Base-by-base conservation (phyloP, 2,888 invertebrate species). In the Folsomia candida region DNA sequence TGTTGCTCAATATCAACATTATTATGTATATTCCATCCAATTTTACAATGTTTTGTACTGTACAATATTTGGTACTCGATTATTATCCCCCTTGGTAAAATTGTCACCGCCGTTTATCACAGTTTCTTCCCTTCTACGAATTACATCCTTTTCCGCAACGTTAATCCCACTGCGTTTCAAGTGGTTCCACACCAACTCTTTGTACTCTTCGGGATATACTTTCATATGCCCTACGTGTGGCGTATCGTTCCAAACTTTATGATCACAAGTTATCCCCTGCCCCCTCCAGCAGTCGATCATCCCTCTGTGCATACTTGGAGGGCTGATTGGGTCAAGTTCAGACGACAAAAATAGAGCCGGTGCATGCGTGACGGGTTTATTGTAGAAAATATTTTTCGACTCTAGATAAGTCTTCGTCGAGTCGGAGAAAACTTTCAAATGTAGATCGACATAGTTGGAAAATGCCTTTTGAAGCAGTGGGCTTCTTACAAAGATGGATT, bases 341-440 rank as follows among this genome's bases (percentile, higher is more conserved):
- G 76, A 76, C 65, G 91, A 85, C 65, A 92, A 85, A 82, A 93
- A 88, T 74, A 93, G 84, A 1, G 91, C 89, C 1, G 95, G 95
- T 51, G 89, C 87, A n/a, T n/a, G n/a, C 74, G 85, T 87, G 65
- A 93, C 87, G 67, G 89, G 83, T 81, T 90, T 91, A 3, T 89
- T 88, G 82, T 93, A 91, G 85, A 93, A 94, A 84, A 91, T 87
- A 82, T 91, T 90, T 80, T 92, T 92, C 18, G 93, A 90, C 69
- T 90, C 86, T 80, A 92, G 87, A 83, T 94, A 95, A 85, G 94
- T 93, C 65, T 88, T 86, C 0, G 93, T 94, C 3, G 94, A 91
- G 61, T 90, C 88, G 82, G 93, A 88, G 85, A 94, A 93, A 68
- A 91, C 87, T 83, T 88, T 90, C 87, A 95, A 83, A 83, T 94